Percentiles rank a stretch among this genome's conserved stretches.
Evolutionary conservation across 2,797 vertebrate genomes (phyloP).

Genomic region (Semotilus atromaculatus): DNA sequence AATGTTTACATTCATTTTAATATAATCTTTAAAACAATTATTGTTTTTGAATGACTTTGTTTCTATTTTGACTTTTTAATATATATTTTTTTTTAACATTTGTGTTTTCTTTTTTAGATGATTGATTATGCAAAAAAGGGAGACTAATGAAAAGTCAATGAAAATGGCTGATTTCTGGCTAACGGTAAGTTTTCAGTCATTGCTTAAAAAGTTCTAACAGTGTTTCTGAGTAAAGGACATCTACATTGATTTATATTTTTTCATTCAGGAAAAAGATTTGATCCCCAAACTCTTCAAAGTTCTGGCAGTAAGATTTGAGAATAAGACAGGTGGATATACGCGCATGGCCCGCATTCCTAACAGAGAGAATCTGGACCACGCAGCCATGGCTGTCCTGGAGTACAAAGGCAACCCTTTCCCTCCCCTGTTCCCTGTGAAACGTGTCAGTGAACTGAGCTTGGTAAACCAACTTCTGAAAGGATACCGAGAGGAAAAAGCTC

Average conservation of each 20-base stretch:
- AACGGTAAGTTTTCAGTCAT: conserved; percentile 78
- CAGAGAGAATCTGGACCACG: conserved; percentile 81
- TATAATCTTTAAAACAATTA: not conserved
- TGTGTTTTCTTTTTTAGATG: no score
- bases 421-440: conserved; percentile 75
- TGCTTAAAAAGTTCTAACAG: not conserved
- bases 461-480: conserved; percentile 92
- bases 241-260: not conserved
- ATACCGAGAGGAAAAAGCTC: conserved; percentile 78
- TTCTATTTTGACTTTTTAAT: not conserved
- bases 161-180: conserved; percentile 93
- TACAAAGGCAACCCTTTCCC: conserved; percentile 92
- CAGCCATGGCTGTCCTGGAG: conserved; percentile 93
- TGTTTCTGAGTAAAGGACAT: not conserved
- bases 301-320: conserved; percentile 86
- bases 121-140: conserved; percentile 93
- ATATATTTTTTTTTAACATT: no score
- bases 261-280: conserved; percentile 90
- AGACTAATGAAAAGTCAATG: conserved; percentile 87
- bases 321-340: conserved; percentile 78
- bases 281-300: conserved; percentile 94
- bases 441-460: conserved; percentile 82
- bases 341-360: conserved; percentile 86
- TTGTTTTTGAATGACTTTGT: not conserved
- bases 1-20: not conserved